Base-by-base conservation (phyloP, 2,888 invertebrate genomes). In the Tribolium freemani region DNA sequence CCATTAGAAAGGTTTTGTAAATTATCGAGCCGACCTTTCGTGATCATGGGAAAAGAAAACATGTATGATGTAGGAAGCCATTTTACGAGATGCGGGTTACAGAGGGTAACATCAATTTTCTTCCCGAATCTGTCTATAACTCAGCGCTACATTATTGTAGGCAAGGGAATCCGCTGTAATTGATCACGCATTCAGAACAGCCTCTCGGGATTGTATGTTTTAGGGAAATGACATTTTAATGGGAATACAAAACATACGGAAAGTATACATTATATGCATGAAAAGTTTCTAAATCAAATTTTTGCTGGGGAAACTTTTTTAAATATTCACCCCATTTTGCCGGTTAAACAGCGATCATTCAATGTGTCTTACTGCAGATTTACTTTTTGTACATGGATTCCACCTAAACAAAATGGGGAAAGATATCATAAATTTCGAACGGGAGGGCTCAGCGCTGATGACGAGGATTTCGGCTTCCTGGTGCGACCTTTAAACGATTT, bases 211-310 rank as follows among this genome's bases (percentile, higher is more conserved):
- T 80, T 78, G 78, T 76, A 74, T 79, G 81, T 80, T 80, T 78
- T 76, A 77, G 76, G 77, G 75, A 82, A 82, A 82, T 81, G 81
- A 80, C 80, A 79, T 80, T 81, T 81, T 81, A 82, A 81, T 82
- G 80, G 71, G 54, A 73, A 64, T 75, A 76, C 73, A 77, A 76
- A 77, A 77, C 75, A 72, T 76, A 75, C 72, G 69, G 73, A 69
- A 74, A 73, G 61, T 75, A 64, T 60, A 73, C 69, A 72, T 71
- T 69, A 72, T 61, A 64, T 51, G 63, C 63, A 57, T 56, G 51
- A 63, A 30, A 70, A 70, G 57, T 64, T 70, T 16, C 45, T 45
- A 63, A 69, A 69, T 69, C 60, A 58, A 69, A 69, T 69, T 69
- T 69, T 53, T 69, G 38, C 21, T 30, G 45, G 44, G 45, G 10